Conservation (phyloP, 2,888 invertebrate genomes). For the Eledona agricola region DNA sequence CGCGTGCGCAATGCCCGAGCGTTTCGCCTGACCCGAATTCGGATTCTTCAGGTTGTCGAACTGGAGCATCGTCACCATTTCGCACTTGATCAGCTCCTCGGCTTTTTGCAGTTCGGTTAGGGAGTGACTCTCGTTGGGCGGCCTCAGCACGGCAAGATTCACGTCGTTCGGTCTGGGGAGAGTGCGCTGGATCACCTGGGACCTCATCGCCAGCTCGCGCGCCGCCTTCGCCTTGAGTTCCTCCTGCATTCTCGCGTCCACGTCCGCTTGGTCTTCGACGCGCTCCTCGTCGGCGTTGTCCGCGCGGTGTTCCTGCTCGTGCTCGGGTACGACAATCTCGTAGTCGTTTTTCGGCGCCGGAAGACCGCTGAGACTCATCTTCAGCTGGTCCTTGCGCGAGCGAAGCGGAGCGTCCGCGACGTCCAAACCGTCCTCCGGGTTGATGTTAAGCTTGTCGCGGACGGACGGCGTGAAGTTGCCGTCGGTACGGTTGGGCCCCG, state of each 20-base stretch:
- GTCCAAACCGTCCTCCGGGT: conserved; percentile 82
- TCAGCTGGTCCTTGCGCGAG: conserved; percentile 76
- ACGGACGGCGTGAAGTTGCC: conserved; percentile 71
- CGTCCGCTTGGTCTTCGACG: conserved; percentile 87
- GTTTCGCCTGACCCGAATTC: conserved; percentile 34
- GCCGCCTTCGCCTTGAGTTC: conserved; percentile 76
- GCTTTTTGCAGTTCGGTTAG: conserved; percentile 91
- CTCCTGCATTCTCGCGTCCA: conserved; percentile 75
- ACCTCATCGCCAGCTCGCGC: conserved; percentile 77
- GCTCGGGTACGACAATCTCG: conserved; percentile 96
- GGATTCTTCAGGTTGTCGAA: conserved; percentile 89
- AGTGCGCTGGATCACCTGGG: conserved; percentile 85
- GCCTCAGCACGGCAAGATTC: conserved; percentile 83
- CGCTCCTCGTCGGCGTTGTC: conserved; percentile 50
- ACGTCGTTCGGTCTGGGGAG: conserved; percentile 87
- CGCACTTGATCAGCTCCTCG: conserved; percentile 94
- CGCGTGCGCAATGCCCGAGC: conserved; percentile 62
- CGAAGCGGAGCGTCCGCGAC: conserved; percentile 80
- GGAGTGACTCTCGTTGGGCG: conserved; percentile 77
- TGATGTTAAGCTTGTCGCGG: conserved; percentile 94
- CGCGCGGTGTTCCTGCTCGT: conserved; percentile 68
- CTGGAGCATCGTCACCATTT: conserved; percentile 96
- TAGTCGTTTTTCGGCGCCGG: conserved; percentile 97
- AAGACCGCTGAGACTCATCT: conserved; percentile 79
- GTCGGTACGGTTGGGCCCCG: conserved; percentile 58